phyloP scores from a whole-genome alignment of 2,888 invertebrate species.

The Phania funesta region DNA sequence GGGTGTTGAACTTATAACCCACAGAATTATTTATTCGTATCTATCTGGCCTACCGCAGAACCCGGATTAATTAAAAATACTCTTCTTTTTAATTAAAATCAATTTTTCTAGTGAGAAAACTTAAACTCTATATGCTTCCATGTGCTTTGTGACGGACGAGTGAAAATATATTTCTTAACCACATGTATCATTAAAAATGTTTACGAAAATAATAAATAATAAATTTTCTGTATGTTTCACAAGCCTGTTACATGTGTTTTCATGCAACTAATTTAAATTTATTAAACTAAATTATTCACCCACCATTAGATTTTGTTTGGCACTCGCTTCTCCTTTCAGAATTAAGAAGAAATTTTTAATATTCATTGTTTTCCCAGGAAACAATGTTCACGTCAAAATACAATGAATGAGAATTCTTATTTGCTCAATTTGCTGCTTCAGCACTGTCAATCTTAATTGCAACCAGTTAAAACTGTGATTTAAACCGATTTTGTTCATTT shows the following conservation, averaged over 20 bases:
- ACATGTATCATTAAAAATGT: background rate
- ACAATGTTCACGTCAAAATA: background rate
- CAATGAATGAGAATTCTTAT: background rate
- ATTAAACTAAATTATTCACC: conserved; percentile 37
- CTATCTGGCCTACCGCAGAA: too few species aligned
- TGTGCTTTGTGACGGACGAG: background rate
- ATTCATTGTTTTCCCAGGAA: conserved; percentile 35
- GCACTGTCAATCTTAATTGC: conserved; percentile 65
- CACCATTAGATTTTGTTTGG: conserved; percentile 35
- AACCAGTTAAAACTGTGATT: conserved; percentile 62
- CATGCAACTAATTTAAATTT: conserved; percentile 44
- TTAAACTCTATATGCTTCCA: background rate
- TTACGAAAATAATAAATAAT: conserved; percentile 13
- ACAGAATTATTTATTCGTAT: too few species aligned
- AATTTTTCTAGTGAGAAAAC: too few species aligned
- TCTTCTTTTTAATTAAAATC: too few species aligned
- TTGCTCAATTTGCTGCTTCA: conserved; percentile 33
- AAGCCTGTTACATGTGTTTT: conserved; percentile 23
- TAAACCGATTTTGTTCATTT: background rate
- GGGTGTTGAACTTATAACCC: too few species aligned
- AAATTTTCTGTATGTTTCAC: conserved; percentile 24
- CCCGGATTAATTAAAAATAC: too few species aligned
- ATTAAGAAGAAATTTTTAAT: conserved; percentile 40
- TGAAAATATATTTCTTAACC: background rate
- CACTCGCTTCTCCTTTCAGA: conserved; percentile 8